Percentiles rank a stretch among this genome's conserved stretches.
These are phyloP conservation scores for Chelon labrosus DNA, from an alignment of 2,797 vertebrate genomes.

Conservation along the genomic window DNA sequence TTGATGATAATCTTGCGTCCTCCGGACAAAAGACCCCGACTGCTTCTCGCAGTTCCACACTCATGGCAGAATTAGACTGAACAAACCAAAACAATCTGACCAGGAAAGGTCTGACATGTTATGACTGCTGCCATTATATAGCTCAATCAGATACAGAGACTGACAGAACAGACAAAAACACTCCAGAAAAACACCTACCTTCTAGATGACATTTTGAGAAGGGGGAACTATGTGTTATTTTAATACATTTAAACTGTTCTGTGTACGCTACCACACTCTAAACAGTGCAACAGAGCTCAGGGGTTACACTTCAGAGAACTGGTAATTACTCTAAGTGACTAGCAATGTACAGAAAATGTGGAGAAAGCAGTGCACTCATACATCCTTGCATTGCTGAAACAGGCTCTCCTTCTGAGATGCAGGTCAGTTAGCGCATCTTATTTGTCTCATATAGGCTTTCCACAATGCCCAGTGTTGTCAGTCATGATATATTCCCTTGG, in stretches of 20 bases:
- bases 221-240: constrained; percentile 45
- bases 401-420: constrained; percentile 58
- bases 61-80: constrained; percentile 65
- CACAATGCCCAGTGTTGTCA: constrained; percentile 79
- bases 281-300: constrained; percentile 15
- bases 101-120: constrained; percentile 87
- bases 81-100: constrained; percentile 81
- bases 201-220: constrained; percentile 63
- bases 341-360: constrained; percentile 25
- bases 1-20: constrained; percentile 83
- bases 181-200: constrained; percentile 65
- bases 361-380: constrained; percentile 19
- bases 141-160: constrained; percentile 81
- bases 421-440: constrained; percentile 73
- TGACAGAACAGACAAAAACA: constrained; percentile 74
- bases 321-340: constrained; percentile 34
- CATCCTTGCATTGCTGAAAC: constrained; percentile 45
- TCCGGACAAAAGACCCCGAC: constrained; percentile 66
- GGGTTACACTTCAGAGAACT: constrained; percentile 43
- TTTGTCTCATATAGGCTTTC: constrained; percentile 76
- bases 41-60: constrained; percentile 53
- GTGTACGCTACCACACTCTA: constrained; percentile 40
- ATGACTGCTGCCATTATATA: constrained; percentile 84
- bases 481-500: constrained; percentile 80
- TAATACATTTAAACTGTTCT: constrained; percentile 45